These are phyloP conservation scores for Eurytoma californica DNA, from an alignment of 2,888 invertebrate genomes.

Conservation along the genomic window DNA sequence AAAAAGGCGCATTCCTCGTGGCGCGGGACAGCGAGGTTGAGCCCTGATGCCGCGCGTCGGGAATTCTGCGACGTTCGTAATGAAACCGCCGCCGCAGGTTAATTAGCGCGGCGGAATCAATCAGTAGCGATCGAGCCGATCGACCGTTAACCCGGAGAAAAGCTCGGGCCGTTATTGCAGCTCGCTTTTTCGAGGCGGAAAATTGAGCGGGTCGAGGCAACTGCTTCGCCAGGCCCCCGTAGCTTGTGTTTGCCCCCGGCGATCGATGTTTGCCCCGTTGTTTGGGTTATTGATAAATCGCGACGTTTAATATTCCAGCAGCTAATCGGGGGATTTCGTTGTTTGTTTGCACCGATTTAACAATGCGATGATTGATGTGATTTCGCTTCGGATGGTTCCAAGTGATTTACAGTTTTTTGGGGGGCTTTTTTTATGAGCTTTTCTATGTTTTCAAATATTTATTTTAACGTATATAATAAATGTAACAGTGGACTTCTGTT, in stretches of 20 bases:
- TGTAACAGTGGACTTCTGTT: too few species aligned
- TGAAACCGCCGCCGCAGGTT: conserved; percentile 16
- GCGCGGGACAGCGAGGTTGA: neutral
- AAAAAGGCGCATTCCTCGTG: too few species aligned
- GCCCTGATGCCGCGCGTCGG: neutral
- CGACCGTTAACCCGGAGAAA: neutral
- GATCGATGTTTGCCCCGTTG: too few species aligned
- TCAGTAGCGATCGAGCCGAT: conserved; percentile 10
- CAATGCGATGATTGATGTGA: neutral
- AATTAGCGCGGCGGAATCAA: conserved; percentile 36
- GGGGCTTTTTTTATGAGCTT: too few species aligned
- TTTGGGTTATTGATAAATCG: too few species aligned
- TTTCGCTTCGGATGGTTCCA: neutral
- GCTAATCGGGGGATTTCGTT: too few species aligned
- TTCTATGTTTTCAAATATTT: too few species aligned
- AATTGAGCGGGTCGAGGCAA: neutral
- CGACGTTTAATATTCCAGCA: too few species aligned
- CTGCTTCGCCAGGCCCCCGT: neutral
- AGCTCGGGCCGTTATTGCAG: too few species aligned
- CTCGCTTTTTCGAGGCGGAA: conserved; percentile 2
- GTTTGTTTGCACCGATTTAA: too few species aligned
- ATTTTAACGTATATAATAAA: too few species aligned
- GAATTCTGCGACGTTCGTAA: conserved; percentile 29
- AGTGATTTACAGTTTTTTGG: too few species aligned
- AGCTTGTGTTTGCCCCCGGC: neutral